A percentile compares a stretch with the other conserved stretches of the same genome.
These are phyloP conservation scores for Toxotes chatareus DNA, from an alignment of 2,113 vertebrate genomes.

Conservation along the genomic window DNA sequence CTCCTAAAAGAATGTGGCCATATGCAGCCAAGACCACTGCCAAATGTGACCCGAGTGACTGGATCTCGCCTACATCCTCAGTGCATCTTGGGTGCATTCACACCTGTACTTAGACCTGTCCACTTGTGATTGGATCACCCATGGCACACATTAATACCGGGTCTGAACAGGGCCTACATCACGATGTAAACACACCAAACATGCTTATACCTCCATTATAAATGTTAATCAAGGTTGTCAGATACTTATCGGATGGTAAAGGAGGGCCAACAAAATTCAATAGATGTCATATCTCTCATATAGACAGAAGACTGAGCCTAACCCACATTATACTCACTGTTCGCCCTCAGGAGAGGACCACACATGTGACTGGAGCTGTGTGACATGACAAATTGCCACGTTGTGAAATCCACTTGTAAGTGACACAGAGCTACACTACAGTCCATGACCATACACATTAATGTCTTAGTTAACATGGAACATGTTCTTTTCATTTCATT, in stretches of 20 bases:
- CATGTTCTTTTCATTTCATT: background rate
- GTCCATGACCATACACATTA: constrained; percentile 16
- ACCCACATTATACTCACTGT: constrained; percentile 48
- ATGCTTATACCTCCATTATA: constrained; percentile 7
- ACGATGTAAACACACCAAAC: background rate
- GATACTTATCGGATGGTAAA: constrained; percentile 35
- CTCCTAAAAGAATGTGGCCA: too few species aligned
- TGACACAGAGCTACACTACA: constrained; percentile 30
- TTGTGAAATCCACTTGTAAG: constrained; percentile 41
- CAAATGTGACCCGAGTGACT: too few species aligned
- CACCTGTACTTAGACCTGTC: too few species aligned
- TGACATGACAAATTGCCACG: constrained; percentile 39
- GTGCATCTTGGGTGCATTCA: too few species aligned
- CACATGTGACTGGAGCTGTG: constrained; percentile 43
- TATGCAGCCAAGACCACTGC: too few species aligned
- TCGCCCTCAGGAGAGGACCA: constrained; percentile 60
- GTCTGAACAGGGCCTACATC: too few species aligned
- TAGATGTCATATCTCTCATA: constrained; percentile 43
- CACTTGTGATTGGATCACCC: too few species aligned
- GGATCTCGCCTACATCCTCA: too few species aligned
- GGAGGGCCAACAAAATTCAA: constrained; percentile 29
- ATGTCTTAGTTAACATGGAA: constrained; percentile 6
- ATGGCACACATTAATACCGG: too few species aligned
- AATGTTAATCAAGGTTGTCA: constrained; percentile 54
- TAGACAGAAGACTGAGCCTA: constrained; percentile 29